A percentile compares a stretch with the other conserved stretches of the same genome.
phyloP scores from a whole-genome alignment of 2,113 vertebrate genomes.

The Vanacampus margaritifer region DNA sequence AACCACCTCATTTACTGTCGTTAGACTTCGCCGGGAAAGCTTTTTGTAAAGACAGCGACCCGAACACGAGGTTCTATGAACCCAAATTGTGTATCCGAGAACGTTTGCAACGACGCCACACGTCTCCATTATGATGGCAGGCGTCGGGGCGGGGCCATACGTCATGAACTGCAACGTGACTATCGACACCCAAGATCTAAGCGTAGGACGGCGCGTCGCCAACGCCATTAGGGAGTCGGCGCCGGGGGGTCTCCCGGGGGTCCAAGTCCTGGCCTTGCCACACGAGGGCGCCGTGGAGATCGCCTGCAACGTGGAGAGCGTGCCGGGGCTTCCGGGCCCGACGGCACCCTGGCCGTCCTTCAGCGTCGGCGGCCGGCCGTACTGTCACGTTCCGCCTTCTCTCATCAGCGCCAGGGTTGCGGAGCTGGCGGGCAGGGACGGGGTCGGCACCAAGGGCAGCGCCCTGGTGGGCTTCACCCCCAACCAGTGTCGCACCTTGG shows the following conservation, averaged over 20 bases:
- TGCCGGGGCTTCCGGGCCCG: conserved; percentile 33
- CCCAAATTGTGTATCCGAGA: too few relatives aligned
- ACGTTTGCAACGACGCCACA: too few relatives aligned
- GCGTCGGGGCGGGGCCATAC: conserved; percentile 65
- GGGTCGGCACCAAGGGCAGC: conserved; percentile 55
- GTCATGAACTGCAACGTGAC: conserved; percentile 80
- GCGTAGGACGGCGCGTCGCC: conserved; percentile 57
- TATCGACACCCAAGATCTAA: conserved; percentile 67
- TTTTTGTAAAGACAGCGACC: too few relatives aligned
- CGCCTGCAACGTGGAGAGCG: conserved; percentile 74
- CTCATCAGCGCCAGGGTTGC: conserved; percentile 63
- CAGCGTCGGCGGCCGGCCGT: conserved; percentile 46
- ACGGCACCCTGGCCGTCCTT: conserved; percentile 50
- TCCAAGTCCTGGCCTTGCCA: conserved; percentile 73
- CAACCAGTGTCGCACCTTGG: conserved; percentile 63
- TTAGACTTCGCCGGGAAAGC: too few relatives aligned
- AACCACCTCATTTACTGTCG: too few relatives aligned
- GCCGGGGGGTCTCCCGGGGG: conserved; percentile 62
- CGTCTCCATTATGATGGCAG: too few relatives aligned
- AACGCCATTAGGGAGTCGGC: conserved; percentile 57
- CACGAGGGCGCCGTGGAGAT: conserved; percentile 68
- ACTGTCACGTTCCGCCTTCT: conserved; percentile 60
- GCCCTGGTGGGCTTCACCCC: conserved; percentile 72
- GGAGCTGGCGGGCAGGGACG: conserved; percentile 51
- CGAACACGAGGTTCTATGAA: too few relatives aligned